Evolutionary conservation across 1,140 invertebrate genomes (phyloP), one percentile per base, ranked within the genome.

Genomic region (Oryzaephilus surinamensis): DNA sequence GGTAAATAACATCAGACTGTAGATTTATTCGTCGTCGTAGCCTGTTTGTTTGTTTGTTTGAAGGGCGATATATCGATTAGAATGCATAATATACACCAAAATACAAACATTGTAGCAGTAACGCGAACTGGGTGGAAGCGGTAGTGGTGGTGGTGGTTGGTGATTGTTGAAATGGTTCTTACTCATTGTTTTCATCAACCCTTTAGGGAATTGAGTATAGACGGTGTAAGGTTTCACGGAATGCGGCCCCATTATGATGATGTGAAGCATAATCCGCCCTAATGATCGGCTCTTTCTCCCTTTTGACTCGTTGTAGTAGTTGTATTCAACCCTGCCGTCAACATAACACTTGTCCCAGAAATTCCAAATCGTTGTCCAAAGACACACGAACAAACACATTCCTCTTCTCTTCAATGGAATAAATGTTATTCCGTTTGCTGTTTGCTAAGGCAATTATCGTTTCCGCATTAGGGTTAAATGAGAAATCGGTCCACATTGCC

Each of bases 361-460:
- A n/a, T n/a, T n/a, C n/a, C n/a, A n/a, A n/a, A n/a, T n/a, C n/a
- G n/a, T n/a, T n/a, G n/a, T n/a, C n/a, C n/a, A n/a, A n/a, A n/a
- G n/a, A n/a, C n/a, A n/a, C n/a, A n/a, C n/a, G n/a, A n/a, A n/a
- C n/a, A n/a, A n/a, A n/a, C n/a, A n/a, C n/a, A n/a, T n/a, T 40
- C 38, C 45, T 47, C 48, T 47, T 46, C 46, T 42, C 45, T 48
- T 43, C 53, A n/a, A n/a, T n/a, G n/a, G 43, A 52, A 52, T 51
- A 53, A 55, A 52, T 43, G 45, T 42, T 52, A 50, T 56, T 56
- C 54, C 55, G 54, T 55, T 52, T 48, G 51, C n/a, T n/a, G n/a
- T n/a, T n/a, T n/a, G n/a, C n/a, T n/a, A n/a, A n/a, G n/a, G n/a
- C 52, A 59, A 61, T 61, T 57, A 61, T 56, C 51, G 54, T 57